Evolutionary conservation across 2,113 vertebrate genomes (phyloP).

Genomic region (Mandrillus leucophaeus): DNA sequence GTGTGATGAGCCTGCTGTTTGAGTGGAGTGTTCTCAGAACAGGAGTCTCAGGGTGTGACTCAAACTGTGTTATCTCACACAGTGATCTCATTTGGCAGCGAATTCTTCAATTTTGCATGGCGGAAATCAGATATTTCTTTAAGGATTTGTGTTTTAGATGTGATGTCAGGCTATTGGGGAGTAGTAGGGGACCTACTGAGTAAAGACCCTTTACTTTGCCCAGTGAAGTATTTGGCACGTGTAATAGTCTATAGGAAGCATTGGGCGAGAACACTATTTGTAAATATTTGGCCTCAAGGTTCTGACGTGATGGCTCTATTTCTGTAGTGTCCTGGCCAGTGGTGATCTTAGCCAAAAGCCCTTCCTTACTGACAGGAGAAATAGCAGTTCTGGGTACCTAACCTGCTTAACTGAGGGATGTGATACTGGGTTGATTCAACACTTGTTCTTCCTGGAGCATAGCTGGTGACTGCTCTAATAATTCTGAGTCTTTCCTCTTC

Average conservation of each 20-base stretch:
- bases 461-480: not conserved
- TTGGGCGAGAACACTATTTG: not conserved
- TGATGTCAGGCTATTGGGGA: not conserved
- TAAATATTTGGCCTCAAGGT: not conserved
- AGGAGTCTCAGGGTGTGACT: not conserved
- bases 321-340: not conserved
- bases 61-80: not conserved
- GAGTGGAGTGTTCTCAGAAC: not conserved
- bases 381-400: no score
- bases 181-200: not conserved
- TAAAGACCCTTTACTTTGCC: not conserved
- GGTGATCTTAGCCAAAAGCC: no score
- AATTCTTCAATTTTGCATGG: not conserved
- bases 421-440: not conserved
- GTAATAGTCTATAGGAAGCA: not conserved
- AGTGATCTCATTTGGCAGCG: not conserved
- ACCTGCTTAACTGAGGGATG: not conserved
- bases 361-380: not conserved
- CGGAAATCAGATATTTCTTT: not conserved
- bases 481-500: not conserved
- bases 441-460: not conserved
- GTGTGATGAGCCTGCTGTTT: not conserved
- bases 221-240: not conserved
- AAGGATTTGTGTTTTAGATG: not conserved
- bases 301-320: not conserved